Evolutionary conservation across 2,888 invertebrate genomes (phyloP).

Genomic region (Trichogramma evanescens): DNA sequence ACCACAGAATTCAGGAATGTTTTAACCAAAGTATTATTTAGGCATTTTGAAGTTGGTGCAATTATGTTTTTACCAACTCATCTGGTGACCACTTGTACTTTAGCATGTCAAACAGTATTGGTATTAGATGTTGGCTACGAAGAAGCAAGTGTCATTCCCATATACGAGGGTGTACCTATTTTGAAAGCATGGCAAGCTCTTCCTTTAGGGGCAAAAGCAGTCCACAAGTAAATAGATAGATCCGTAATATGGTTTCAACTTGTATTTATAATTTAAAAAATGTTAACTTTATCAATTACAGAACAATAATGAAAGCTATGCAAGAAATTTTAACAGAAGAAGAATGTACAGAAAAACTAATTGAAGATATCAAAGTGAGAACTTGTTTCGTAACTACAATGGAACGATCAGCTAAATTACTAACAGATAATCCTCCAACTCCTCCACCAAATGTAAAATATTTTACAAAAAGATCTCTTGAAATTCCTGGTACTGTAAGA

Average conservation of each 20-base stretch:
- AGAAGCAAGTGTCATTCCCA: constrained; percentile 74
- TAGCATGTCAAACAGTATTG: constrained; percentile 74
- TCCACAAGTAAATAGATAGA: constrained; percentile 56
- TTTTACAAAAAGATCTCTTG: constrained; percentile 58
- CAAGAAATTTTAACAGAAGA: constrained; percentile 27
- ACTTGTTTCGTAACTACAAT: constrained; percentile 81
- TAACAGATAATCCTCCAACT: constrained; percentile 46
- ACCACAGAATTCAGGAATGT: constrained; percentile 77
- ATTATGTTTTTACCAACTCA: constrained; percentile 79
- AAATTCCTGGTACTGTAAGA: constrained; percentile 63
- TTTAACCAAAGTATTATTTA: constrained; percentile 83
- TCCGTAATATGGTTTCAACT: not conserved
- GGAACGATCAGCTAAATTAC: constrained; percentile 58
- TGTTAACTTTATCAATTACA: constrained; percentile 16
- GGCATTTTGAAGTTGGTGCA: constrained; percentile 76
- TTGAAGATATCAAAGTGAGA: constrained; percentile 64
- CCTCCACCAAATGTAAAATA: constrained; percentile 61
- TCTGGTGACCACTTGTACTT: constrained; percentile 72
- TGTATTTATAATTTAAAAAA: not conserved
- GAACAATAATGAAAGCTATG: constrained; percentile 32
- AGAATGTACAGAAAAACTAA: constrained; percentile 40
- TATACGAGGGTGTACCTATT: constrained; percentile 81
- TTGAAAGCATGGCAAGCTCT: constrained; percentile 77
- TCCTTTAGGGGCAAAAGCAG: constrained; percentile 67
- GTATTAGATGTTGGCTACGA: constrained; percentile 83